Base-by-base conservation (phyloP, 2,888 invertebrate species). In the Cyclophora punctaria region DNA sequence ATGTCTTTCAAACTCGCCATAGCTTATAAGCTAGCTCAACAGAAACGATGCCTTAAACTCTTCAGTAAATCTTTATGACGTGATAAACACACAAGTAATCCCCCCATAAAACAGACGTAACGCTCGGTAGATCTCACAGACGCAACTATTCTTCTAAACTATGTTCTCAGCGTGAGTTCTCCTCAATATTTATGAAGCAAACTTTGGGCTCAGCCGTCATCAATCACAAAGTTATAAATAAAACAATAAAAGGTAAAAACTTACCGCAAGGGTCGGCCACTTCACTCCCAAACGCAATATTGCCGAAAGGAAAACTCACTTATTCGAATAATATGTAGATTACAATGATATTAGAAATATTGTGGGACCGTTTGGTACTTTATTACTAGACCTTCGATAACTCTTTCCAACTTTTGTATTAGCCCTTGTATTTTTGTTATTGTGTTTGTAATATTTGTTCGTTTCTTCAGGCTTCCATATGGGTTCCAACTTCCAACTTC, bases 161-260 rank as follows among this genome's bases (percentile, higher is more conserved):
- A 85, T 75, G 70, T 68, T 52, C 81, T 44, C 82, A 76, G 78
- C 75, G 67, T 77, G 83, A 80, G 73, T 71, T 76, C 70, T 65
- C 64, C 80, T 83, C 83, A 86, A 88, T 88, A 88, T 88, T 85
- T 88, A 88, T 88, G 86, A 87, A 87, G 78, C 77, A 54, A 77
- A 84, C 69, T 81, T 77, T 70, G 70, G 74, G 75, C 71, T 71
- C 77, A 74, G 77, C 81, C 84, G 73, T 83, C 88, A 88, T 88
- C 88, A 88, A 88, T 88, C 88, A 87, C 83, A 82, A 86, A 88
- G 85, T 88, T 88, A 87, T 88, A 88, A 87, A 88, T 88, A 88
- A 87, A 88, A 87, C 87, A 88, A 88, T 87, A 87, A 88, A 87
- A 86, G 86, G 86, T 87, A 80, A 83, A 81, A 86, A 85, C 78